phyloP scores from a whole-genome alignment of 2,888 invertebrate species.

The Gandaritis pyraliata region DNA sequence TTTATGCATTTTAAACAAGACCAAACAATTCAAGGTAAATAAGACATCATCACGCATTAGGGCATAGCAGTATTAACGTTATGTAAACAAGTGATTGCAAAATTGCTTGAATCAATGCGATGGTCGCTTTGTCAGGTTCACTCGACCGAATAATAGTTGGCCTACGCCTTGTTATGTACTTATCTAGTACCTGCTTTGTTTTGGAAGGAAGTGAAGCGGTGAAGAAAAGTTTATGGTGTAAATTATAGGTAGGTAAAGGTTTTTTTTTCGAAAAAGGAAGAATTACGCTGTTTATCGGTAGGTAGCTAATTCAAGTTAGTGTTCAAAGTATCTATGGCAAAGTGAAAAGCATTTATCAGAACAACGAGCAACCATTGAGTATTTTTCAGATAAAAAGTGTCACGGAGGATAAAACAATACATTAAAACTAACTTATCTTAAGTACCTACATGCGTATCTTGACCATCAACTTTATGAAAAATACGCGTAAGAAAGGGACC shows the following conservation, averaged over 20 bases:
- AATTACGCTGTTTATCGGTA: background rate
- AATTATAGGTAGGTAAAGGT: background rate
- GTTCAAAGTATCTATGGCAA: too few relatives aligned
- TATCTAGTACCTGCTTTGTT: conserved; percentile 43
- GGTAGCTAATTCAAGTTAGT: too few relatives aligned
- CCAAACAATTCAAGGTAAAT: conserved; percentile 38
- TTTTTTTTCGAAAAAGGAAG: background rate
- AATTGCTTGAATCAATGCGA: conserved; percentile 59
- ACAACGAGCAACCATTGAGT: too few relatives aligned
- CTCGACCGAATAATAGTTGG: conserved; percentile 64
- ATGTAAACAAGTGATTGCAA: conserved; percentile 52
- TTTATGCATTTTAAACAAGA: conserved; percentile 31
- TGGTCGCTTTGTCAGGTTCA: conserved; percentile 61
- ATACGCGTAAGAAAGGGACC: conserved; percentile 48
- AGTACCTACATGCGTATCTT: background rate
- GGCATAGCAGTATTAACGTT: background rate
- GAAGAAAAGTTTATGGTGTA: conserved; percentile 11
- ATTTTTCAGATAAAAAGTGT: too few relatives aligned
- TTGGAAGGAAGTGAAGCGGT: conserved; percentile 35
- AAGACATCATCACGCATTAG: conserved; percentile 44
- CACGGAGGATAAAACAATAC: background rate
- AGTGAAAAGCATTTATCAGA: too few relatives aligned
- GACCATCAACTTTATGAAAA: conserved; percentile 1
- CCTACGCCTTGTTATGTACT: conserved; percentile 24
- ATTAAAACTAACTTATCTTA: background rate